Percentiles rank a stretch among this genome's conserved stretches.
phyloP scores from a whole-genome alignment of 2,888 invertebrate genomes.

The Dione vanillae region DNA sequence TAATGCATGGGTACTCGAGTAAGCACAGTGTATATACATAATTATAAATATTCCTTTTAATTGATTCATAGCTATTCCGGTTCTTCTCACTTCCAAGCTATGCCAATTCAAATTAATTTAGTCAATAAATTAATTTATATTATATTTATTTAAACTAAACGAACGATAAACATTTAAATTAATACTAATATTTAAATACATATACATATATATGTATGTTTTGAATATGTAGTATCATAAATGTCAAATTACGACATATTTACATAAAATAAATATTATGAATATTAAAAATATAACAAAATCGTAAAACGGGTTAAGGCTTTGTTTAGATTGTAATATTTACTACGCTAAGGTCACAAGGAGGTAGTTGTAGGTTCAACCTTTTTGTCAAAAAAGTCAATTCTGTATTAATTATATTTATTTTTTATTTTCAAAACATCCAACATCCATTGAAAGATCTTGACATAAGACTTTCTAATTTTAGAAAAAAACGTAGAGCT shows the following conservation, averaged over 20 bases:
- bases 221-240: not conserved
- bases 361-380: too few species aligned
- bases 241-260: conserved; percentile 16
- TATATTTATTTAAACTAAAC: conserved; percentile 6
- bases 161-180: conserved; percentile 13
- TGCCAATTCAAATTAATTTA: not conserved
- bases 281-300: conserved; percentile 8
- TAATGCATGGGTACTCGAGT: too few species aligned
- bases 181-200: conserved; percentile 11
- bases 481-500: too few species aligned
- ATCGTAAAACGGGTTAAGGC: conserved; percentile 15
- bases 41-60: too few species aligned
- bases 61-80: too few species aligned
- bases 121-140: not conserved
- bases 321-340: conserved; percentile 1
- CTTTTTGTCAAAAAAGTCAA: too few species aligned
- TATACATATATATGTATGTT: not conserved
- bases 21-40: too few species aligned
- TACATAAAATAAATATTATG: conserved; percentile 9
- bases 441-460: too few species aligned
- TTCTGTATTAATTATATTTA: too few species aligned
- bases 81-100: not conserved
- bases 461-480: too few species aligned
- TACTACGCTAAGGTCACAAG: too few species aligned
- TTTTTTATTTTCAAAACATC: too few species aligned